Evolutionary conservation across 1,140 invertebrate species (phyloP).

Genomic region (Drosophila ficusphila): DNA sequence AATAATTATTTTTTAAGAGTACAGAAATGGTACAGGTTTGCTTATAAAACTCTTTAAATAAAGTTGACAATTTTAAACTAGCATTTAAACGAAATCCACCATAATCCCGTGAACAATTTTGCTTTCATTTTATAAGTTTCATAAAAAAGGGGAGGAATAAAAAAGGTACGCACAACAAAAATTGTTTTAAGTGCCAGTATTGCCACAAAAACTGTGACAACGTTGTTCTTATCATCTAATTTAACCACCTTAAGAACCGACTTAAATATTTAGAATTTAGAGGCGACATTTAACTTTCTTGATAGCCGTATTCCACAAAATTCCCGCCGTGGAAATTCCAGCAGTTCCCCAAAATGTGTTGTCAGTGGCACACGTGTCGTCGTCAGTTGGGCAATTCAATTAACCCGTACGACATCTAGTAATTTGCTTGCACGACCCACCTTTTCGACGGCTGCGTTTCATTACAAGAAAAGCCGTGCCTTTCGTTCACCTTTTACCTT

Average conservation of each 20-base stretch:
- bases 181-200: too few species aligned
- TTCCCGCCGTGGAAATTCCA: not conserved
- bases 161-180: too few species aligned
- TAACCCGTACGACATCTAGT: constrained; percentile 41
- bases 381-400: constrained; percentile 43
- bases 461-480: not conserved
- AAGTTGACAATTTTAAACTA: too few species aligned
- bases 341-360: constrained; percentile 15
- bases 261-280: not conserved
- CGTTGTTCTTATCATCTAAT: too few species aligned
- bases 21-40: too few species aligned
- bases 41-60: too few species aligned
- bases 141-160: too few species aligned
- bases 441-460: constrained; percentile 3
- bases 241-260: not conserved
- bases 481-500: constrained; percentile 30
- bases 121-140: too few species aligned
- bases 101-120: too few species aligned
- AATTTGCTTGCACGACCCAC: constrained; percentile 46
- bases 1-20: too few species aligned
- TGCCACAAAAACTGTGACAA: too few species aligned
- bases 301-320: constrained; percentile 4
- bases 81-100: too few species aligned
- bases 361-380: constrained; percentile 33
- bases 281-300: constrained; percentile 11